Base-by-base conservation (phyloP, 2,888 invertebrate genomes). In the Dichetophora obliterata region DNA sequence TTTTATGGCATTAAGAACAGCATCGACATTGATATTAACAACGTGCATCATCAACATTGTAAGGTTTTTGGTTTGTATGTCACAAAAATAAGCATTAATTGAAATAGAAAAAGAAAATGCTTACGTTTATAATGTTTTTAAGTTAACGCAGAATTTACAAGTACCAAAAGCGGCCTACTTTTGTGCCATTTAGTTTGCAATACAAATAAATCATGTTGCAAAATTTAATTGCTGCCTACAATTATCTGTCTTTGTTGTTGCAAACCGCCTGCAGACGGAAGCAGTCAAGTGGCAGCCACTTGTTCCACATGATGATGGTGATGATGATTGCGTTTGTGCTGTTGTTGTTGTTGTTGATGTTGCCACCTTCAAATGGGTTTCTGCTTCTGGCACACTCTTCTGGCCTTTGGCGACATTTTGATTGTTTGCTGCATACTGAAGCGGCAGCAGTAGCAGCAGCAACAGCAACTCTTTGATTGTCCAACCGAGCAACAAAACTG, bases 381-480 rank as follows among this genome's bases (percentile, higher is more conserved):
- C 22, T 19, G 19, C 52, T 19, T 27, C 48, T 14, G 59, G 43
- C 61, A 48, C 11, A 14, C 48, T 59, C 37, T 19, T 22, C 9
- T 59, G 22, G 37, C 59, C 59, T 22, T 57, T 24, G 71, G 22
- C 59, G 5, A 34, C 22, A 43, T 59, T 24, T 37, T 57, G 71
- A 57, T 57, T 57, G 71, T 34, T 59, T 57, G 37, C 43, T n/a
- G 22, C 57, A 0, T 37, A 27, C 24, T 54, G 52, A 3, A 19
- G 52, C 52, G 52, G 19, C 54, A 14, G 43, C 19, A 27, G 19
- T 80, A 78, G 75, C 75, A 70, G 66, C 78, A 81, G 75, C 77
- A 81, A 80, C 80, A 83, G 82, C 84, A 85, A 84, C 83, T 84
- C 85, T 83, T 83, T 79, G 82, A 77, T 81, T 76, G 83, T 77